Evolutionary conservation across 1,140 invertebrate species (phyloP).

Genomic region (Zophobas morio): DNA sequence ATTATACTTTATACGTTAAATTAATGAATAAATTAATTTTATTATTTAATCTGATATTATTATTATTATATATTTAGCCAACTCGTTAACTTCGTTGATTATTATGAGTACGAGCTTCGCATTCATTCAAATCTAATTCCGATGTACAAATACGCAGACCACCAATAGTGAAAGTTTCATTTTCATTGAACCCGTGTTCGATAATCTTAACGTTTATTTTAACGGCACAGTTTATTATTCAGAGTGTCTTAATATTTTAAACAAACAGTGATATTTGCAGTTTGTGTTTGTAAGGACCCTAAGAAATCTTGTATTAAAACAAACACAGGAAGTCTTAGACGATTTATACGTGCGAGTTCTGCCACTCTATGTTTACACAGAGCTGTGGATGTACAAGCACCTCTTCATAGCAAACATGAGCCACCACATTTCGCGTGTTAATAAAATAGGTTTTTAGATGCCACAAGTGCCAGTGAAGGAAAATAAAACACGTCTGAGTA

Average conservation of each 20-base stretch:
- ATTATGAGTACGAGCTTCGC: no score
- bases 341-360: conserved; percentile 3
- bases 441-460: no score
- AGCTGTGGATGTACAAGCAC: background rate
- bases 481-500: no score
- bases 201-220: conserved; percentile 13
- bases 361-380: background rate
- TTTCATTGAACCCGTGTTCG: conserved; percentile 6
- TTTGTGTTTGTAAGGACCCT: conserved; percentile 33
- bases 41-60: no score
- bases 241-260: conserved; percentile 29
- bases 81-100: no score
- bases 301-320: conserved; percentile 31
- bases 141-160: background rate
- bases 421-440: no score
- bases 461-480: no score
- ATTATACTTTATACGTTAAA: no score
- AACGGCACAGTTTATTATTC: conserved; percentile 26
- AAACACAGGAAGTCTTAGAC: conserved; percentile 32
- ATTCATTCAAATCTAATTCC: no score
- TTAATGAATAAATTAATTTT: no score
- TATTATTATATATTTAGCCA: no score
- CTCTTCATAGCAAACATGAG: background rate
- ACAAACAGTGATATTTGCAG: conserved; percentile 36
- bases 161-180: background rate